A percentile compares a stretch with the other conserved stretches of the same genome.
Conservation (phyloP, 23 tunicate species). For the Botrylloides violaceus region DNA sequence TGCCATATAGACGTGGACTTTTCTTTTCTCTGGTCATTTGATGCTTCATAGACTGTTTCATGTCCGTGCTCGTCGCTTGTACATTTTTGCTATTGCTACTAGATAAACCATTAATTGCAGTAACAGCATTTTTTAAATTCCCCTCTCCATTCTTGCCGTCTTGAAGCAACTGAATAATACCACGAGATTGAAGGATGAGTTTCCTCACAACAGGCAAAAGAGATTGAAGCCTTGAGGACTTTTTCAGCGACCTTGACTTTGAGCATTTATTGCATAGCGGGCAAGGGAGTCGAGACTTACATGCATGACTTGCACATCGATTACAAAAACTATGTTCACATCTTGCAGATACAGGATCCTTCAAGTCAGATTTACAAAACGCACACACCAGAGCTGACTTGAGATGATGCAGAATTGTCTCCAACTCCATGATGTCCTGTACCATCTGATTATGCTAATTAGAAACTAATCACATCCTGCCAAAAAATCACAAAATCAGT, state of each 20-base stretch:
- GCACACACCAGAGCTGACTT: slow-evolving; percentile 14
- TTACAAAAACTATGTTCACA: neutral
- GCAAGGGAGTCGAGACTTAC: neutral
- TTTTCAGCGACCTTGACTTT: slow-evolving; percentile 1
- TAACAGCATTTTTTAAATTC: neutral
- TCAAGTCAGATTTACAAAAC: slow-evolving; percentile 1
- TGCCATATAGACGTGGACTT: neutral
- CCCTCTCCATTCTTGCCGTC: neutral
- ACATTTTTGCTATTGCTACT: neutral
- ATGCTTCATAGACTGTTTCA: too few species aligned
- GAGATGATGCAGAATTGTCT: neutral
- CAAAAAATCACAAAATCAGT: too few species aligned
- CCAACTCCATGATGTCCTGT: neutral
- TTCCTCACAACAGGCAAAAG: neutral
- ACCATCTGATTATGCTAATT: too few species aligned
- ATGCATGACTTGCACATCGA: neutral
- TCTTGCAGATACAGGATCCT: slow-evolving; percentile 13
- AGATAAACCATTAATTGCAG: neutral
- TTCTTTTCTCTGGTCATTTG: neutral
- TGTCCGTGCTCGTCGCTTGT: neutral
- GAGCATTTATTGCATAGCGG: slow-evolving; percentile 12
- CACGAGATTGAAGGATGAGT: neutral
- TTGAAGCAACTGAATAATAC: neutral
- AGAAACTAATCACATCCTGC: too few species aligned
- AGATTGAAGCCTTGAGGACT: neutral